Evolutionary conservation across 2,113 vertebrate genomes (phyloP).

Genomic region (Micronisus gabar): DNA sequence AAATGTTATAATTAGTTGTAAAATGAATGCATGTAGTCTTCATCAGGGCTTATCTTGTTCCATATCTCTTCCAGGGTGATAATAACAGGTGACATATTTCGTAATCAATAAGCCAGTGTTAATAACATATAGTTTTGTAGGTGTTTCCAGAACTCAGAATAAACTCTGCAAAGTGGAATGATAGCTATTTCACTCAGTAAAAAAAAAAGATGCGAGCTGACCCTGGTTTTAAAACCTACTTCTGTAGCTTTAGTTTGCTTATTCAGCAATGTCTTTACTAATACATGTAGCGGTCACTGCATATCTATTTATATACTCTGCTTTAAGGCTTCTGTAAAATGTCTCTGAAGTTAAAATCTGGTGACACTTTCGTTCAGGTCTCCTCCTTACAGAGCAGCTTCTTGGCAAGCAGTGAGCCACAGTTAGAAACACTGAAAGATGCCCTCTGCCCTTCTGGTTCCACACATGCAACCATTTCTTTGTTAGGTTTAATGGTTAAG

Average conservation of each 20-base stretch:
- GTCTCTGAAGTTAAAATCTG: not conserved
- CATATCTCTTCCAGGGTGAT: conserved; percentile 64
- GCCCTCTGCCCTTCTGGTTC: not conserved
- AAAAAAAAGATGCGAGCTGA: not conserved
- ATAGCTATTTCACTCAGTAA: conserved; percentile 34
- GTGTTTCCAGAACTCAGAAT: conserved; percentile 71
- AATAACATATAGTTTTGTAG: conserved; percentile 62
- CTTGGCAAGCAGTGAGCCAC: not conserved
- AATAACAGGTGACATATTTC: conserved; percentile 71
- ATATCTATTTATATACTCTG: not conserved
- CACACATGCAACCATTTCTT: not conserved
- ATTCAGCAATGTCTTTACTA: not conserved
- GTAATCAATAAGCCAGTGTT: conserved; percentile 76
- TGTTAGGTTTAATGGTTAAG: not conserved
- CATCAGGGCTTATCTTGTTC: conserved; percentile 43
- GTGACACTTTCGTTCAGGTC: not conserved
- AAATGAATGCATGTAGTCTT: conserved; percentile 65
- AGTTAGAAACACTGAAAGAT: not conserved
- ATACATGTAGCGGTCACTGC: not conserved
- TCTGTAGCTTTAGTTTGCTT: not conserved
- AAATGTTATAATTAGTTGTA: conserved; percentile 75
- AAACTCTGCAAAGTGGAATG: conserved; percentile 56
- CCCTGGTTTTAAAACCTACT: not conserved
- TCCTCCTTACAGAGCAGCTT: not conserved
- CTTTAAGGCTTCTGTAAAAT: not conserved